These are phyloP conservation scores for Torymus auratus DNA, from an alignment of 2,888 invertebrate genomes.

Conservation along the genomic window DNA sequence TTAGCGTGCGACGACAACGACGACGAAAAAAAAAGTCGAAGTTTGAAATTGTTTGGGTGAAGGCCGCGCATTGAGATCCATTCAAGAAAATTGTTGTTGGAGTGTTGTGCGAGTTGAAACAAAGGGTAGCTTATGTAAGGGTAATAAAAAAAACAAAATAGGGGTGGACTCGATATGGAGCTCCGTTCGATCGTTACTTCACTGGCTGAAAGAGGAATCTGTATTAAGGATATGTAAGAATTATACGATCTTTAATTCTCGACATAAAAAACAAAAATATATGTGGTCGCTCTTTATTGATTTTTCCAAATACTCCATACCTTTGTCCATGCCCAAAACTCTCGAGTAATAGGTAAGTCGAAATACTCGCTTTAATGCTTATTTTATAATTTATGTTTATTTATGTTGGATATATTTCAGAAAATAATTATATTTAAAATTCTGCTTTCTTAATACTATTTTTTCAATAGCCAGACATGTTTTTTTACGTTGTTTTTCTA, in stretches of 20 bases:
- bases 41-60: background rate
- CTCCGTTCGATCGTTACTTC: conserved; percentile 26
- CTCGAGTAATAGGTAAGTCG: too few species aligned
- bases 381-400: too few species aligned
- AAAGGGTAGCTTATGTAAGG: too few species aligned
- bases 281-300: background rate
- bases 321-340: too few species aligned
- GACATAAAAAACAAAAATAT: conserved; percentile 61
- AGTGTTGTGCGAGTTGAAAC: background rate
- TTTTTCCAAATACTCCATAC: too few species aligned
- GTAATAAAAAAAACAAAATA: background rate
- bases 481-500: too few species aligned
- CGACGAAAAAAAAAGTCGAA: background rate
- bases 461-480: too few species aligned
- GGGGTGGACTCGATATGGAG: background rate
- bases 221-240: conserved; percentile 67
- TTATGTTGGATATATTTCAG: too few species aligned
- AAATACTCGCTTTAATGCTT: too few species aligned
- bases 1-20: too few species aligned
- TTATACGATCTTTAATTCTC: conserved; percentile 72
- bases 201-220: conserved; percentile 38
- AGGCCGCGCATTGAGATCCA: conserved; percentile 18
- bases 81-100: conserved; percentile 20
- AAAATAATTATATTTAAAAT: too few species aligned
- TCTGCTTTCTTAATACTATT: too few species aligned